Percentiles rank a stretch among this genome's conserved stretches.
phyloP scores from a whole-genome alignment of 64 coral and sea anemone genomes.

The Orbicella faveolata region DNA sequence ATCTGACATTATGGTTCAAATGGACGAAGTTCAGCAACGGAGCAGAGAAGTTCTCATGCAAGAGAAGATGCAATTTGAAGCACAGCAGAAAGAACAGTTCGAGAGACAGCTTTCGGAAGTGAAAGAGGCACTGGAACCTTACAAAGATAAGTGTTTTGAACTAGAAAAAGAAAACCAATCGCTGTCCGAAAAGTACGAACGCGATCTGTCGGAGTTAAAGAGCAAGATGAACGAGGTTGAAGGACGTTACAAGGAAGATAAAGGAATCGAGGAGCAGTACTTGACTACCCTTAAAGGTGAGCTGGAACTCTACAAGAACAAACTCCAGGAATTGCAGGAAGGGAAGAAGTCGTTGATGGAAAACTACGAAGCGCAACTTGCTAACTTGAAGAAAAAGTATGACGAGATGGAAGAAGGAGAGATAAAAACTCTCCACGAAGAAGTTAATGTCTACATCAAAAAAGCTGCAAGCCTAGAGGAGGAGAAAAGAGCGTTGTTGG shows the following conservation, averaged over 20 bases:
- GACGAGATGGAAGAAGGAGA: constrained; percentile 86
- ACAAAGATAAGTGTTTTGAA: constrained; percentile 76
- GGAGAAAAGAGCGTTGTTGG: constrained; percentile 62
- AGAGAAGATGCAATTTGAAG: constrained; percentile 85
- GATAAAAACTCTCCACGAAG: constrained; percentile 84
- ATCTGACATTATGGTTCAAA: constrained; percentile 85
- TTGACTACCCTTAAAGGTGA: constrained; percentile 72
- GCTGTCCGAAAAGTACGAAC: constrained; percentile 78
- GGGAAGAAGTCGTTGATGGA: constrained; percentile 78
- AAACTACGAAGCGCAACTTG: constrained; percentile 86
- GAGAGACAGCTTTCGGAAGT: constrained; percentile 86
- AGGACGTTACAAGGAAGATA: constrained; percentile 71
- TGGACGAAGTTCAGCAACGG: constrained; percentile 88
- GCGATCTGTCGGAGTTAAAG: constrained; percentile 74
- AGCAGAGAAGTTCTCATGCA: constrained; percentile 86
- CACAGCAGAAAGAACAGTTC: constrained; percentile 85
- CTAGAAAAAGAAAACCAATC: constrained; percentile 87
- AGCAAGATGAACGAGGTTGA: constrained; percentile 85
- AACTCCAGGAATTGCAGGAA: constrained; percentile 78
- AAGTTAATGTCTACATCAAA: constrained; percentile 84
- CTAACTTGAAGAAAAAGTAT: constrained; percentile 73
- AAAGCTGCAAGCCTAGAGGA: constrained; percentile 78
- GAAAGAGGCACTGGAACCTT: constrained; percentile 85
- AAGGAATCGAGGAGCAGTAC: constrained; percentile 69
- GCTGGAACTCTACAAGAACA: constrained; percentile 80